These are phyloP conservation scores for Galaxias olidus DNA, from an alignment of 2,797 vertebrate genomes.

Conservation along the genomic window DNA sequence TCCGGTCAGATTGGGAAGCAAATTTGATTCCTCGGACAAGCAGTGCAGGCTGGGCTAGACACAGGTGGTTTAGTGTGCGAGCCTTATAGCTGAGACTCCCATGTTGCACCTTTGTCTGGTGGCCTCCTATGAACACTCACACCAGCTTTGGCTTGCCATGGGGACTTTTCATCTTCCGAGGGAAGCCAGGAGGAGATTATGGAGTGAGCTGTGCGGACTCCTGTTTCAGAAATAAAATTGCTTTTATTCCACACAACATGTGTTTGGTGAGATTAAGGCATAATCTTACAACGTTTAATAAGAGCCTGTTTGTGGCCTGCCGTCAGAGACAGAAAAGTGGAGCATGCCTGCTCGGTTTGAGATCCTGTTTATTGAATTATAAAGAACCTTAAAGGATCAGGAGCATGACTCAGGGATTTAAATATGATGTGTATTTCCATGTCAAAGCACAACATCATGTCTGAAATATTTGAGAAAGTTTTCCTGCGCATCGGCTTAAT, in stretches of 20 bases:
- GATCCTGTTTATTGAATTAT: conserved; percentile 88
- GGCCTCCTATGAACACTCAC: conserved; percentile 53
- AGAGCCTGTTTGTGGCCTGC: conserved; percentile 75
- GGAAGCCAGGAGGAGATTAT: conserved; percentile 76
- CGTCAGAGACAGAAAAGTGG: conserved; percentile 72
- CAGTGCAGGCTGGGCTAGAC: conserved; percentile 37
- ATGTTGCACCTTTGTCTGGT: conserved; percentile 53
- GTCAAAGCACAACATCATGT: conserved; percentile 54
- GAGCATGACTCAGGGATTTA: conserved; percentile 76
- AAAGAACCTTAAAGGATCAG: conserved; percentile 86
- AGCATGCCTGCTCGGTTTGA: conserved; percentile 70
- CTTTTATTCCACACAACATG: conserved; percentile 92
- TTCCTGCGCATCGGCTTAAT: conserved; percentile 39
- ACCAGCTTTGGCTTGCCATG: conserved; percentile 54
- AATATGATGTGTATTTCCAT: conserved; percentile 74
- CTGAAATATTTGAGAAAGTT: conserved; percentile 43
- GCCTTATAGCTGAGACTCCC: conserved; percentile 26
- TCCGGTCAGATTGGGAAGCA: conserved; percentile 70
- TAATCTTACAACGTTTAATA: conserved; percentile 83
- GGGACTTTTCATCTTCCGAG: conserved; percentile 66
- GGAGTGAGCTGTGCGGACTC: conserved; percentile 73
- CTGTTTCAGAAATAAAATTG: conserved; percentile 89
- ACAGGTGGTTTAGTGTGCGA: conserved; percentile 54
- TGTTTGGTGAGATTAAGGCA: conserved; percentile 88
- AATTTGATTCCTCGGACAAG: conserved; percentile 67